These are phyloP conservation scores for Ctenochaetus hawaiiensis DNA, from an alignment of 2,797 vertebrate genomes.

Conservation along the genomic window DNA sequence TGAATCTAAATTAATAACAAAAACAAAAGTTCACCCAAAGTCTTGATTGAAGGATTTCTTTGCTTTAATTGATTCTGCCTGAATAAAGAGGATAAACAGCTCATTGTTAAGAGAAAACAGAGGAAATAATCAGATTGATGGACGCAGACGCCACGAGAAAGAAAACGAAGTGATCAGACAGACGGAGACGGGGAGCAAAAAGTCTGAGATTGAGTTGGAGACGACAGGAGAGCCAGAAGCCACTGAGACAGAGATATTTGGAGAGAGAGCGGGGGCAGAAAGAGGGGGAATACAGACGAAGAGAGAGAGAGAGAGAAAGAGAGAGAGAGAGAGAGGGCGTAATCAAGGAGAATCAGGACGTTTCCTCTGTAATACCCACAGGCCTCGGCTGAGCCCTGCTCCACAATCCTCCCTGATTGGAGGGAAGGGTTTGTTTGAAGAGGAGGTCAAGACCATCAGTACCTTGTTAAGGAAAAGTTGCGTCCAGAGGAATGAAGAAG, in stretches of 20 bases:
- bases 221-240: conserved; percentile 57
- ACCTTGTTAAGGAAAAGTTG: conserved; percentile 80
- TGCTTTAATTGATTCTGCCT: too few relatives aligned
- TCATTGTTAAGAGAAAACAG: conserved; percentile 10
- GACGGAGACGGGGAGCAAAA: conserved; percentile 39
- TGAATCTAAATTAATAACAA: too few relatives aligned
- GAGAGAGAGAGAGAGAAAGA: conserved; percentile 19
- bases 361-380: conserved; percentile 83
- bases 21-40: neutral
- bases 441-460: conserved; percentile 83
- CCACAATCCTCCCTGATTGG: conserved; percentile 84
- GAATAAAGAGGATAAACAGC: neutral
- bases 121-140: conserved; percentile 33
- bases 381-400: conserved; percentile 79
- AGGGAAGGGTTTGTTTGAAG: conserved; percentile 85
- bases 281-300: conserved; percentile 43
- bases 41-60: conserved; percentile 14
- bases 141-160: conserved; percentile 19
- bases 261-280: conserved; percentile 48
- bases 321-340: conserved; percentile 54
- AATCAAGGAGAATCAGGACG: conserved; percentile 83
- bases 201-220: conserved; percentile 51
- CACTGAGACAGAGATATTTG: conserved; percentile 57
- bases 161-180: conserved; percentile 16
- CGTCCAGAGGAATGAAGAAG: conserved; percentile 79